These are phyloP conservation scores for Perca fluviatilis DNA, from an alignment of 2,113 vertebrate species.

Conservation along the genomic window DNA sequence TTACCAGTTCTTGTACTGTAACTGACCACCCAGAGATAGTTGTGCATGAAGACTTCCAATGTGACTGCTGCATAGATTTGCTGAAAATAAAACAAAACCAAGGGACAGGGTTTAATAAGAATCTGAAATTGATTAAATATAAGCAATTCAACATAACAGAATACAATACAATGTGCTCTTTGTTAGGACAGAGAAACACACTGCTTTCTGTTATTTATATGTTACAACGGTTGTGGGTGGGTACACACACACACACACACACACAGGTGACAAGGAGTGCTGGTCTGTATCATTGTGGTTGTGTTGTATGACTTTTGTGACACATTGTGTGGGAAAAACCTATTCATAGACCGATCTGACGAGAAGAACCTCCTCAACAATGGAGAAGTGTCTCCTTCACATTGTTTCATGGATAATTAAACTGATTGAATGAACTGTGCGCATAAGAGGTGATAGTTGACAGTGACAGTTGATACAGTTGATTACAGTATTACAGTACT, in stretches of 20 bases:
- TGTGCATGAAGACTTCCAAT: neutral
- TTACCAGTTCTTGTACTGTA: neutral
- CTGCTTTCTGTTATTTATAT: conserved; percentile 20
- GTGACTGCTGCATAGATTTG: neutral
- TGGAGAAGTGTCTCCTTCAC: neutral
- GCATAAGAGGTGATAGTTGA: too few species aligned
- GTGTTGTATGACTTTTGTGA: neutral
- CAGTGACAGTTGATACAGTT: too few species aligned
- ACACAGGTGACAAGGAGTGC: neutral
- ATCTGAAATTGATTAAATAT: too few species aligned
- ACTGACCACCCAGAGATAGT: too few species aligned
- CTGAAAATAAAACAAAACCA: neutral
- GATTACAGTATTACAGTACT: too few species aligned
- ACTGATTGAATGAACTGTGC: neutral
- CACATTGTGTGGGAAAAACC: neutral
- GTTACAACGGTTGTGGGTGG: conserved; percentile 6
- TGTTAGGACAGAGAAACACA: conserved; percentile 2
- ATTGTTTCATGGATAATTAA: neutral
- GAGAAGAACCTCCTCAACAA: neutral
- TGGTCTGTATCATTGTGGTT: neutral
- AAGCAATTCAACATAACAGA: too few species aligned
- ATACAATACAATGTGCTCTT: neutral
- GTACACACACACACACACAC: neutral
- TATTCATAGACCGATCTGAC: neutral
- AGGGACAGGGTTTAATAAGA: neutral